A percentile compares a stretch with the other conserved stretches of the same genome.
Evolutionary conservation across 2,888 invertebrate species (phyloP).

Genomic region (Rambutsinella grinnellia): DNA sequence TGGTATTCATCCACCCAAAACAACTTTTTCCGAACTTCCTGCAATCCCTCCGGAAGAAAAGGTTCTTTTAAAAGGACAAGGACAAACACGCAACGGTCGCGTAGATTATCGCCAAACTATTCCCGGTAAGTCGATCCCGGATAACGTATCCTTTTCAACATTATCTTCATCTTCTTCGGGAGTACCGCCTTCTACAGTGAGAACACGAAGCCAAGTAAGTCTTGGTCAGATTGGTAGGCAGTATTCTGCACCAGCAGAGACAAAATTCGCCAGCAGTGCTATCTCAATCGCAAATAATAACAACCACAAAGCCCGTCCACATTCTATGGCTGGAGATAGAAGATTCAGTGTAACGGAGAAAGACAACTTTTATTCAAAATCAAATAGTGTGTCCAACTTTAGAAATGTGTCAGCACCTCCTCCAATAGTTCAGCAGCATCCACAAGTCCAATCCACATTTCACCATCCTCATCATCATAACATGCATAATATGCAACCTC

Average conservation of each 20-base stretch:
- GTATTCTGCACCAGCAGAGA: constrained; percentile 42
- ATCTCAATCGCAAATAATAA: constrained; percentile 3
- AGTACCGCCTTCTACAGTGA: constrained; percentile 1
- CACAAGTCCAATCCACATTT: background rate
- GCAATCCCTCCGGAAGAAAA: constrained; percentile 49
- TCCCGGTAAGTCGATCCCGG: constrained; percentile 51
- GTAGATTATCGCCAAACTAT: constrained; percentile 47
- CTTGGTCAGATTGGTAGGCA: constrained; percentile 48
- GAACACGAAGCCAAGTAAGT: constrained; percentile 38
- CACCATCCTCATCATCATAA: constrained; percentile 19
- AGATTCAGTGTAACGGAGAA: constrained; percentile 53
- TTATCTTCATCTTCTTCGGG: constrained; percentile 21
- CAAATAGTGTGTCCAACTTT: constrained; percentile 61
- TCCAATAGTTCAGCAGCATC: constrained; percentile 5
- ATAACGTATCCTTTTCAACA: constrained; percentile 42
- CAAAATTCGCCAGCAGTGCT: constrained; percentile 1
- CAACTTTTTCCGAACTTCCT: constrained; percentile 33
- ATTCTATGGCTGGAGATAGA: constrained; percentile 52
- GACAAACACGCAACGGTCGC: constrained; percentile 31
- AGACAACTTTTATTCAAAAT: constrained; percentile 56
- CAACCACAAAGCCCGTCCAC: constrained; percentile 47
- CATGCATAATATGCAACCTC: background rate
- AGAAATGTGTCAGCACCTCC: constrained; percentile 47
- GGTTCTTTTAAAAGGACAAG: constrained; percentile 40
- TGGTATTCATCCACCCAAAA: background rate